Evolutionary conservation across 2,113 vertebrate genomes (phyloP).

Genomic region (Siniperca knerii): DNA sequence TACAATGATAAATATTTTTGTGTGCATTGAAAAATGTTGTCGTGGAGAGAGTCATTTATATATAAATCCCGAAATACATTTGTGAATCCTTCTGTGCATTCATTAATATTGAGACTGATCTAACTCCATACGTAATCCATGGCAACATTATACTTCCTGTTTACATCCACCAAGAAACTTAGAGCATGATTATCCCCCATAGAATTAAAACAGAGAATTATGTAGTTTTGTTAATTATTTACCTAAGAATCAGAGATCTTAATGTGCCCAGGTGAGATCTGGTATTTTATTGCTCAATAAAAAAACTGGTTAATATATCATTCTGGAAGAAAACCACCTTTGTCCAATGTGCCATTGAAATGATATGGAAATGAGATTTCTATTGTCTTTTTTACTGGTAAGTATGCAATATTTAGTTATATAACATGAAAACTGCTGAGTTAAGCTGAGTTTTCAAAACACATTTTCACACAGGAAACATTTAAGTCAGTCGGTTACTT

Average conservation of each 20-base stretch:
- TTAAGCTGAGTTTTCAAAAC: neutral
- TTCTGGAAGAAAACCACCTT: neutral
- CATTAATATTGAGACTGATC: too few species aligned
- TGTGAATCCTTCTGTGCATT: too few species aligned
- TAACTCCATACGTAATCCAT: neutral
- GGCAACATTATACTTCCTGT: neutral
- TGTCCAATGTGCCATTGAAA: neutral
- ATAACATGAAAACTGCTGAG: neutral
- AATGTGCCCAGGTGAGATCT: neutral
- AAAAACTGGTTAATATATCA: neutral
- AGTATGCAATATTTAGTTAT: neutral
- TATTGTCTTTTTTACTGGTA: neutral
- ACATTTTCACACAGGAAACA: neutral
- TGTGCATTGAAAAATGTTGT: too few species aligned
- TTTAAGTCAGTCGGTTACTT: neutral
- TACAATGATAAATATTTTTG: too few species aligned
- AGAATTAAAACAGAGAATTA: neutral
- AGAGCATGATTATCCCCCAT: neutral
- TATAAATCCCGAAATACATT: too few species aligned
- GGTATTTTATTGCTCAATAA: neutral
- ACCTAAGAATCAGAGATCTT: neutral
- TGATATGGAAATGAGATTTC: neutral
- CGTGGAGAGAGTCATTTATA: too few species aligned
- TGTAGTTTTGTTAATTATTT: neutral
- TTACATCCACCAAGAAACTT: neutral